A percentile compares a stretch with the other conserved stretches of the same genome.
phyloP scores from a whole-genome alignment of 2,113 vertebrate species.

The Gymnarchus niloticus region DNA sequence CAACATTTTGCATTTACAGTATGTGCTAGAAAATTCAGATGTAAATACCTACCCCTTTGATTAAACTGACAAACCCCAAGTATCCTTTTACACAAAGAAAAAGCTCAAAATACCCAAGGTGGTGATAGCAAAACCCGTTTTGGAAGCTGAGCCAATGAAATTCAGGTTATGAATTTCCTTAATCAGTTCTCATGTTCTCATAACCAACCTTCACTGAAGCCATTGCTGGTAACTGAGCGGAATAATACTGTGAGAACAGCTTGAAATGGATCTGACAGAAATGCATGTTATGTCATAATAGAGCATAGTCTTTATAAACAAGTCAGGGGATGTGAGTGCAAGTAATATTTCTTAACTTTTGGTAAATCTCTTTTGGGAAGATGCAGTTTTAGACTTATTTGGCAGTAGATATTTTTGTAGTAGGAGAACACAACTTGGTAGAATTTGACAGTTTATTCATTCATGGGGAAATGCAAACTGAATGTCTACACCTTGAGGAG shows the following conservation, averaged over 20 bases:
- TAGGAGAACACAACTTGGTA: too few relatives aligned
- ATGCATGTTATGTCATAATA: not conserved
- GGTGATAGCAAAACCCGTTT: not conserved
- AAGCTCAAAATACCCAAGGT: not conserved
- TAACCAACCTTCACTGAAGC: not conserved
- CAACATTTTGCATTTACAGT: not conserved
- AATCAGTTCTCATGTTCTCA: not conserved
- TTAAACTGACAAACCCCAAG: not conserved
- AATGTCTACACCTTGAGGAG: not conserved
- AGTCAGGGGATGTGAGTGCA: not conserved
- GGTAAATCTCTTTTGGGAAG: not conserved
- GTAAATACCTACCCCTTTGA: too few relatives aligned
- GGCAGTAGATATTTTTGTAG: slow-evolving; percentile 3
- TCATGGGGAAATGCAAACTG: not conserved
- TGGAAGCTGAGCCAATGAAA: not conserved
- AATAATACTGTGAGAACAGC: not conserved
- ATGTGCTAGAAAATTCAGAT: too few relatives aligned
- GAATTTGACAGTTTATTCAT: not conserved
- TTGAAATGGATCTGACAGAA: not conserved
- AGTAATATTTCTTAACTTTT: not conserved
- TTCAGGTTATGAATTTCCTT: not conserved
- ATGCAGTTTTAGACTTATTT: not conserved
- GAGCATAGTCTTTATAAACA: not conserved
- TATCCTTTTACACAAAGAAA: not conserved
- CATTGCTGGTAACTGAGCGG: not conserved